Base-by-base conservation (phyloP, 2,113 vertebrate species). In the Heteronetta atricapilla region DNA sequence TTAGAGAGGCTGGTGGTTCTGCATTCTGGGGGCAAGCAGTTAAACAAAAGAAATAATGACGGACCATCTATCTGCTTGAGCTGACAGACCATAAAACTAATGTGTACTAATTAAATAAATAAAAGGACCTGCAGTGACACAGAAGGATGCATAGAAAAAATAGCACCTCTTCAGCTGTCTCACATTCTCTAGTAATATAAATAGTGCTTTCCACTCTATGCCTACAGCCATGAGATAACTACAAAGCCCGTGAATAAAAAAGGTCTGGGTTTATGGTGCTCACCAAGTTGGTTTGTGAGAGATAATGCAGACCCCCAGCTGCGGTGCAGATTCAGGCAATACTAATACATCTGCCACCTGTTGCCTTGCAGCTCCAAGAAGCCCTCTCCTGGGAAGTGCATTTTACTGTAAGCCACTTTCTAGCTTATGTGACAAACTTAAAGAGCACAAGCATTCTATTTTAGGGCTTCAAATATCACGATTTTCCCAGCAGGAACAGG, bases 141-240 rank as follows among this genome's bases (percentile, higher is more conserved):
- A 52, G 73, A 81, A 74, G 14, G 33, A 52, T 38, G 6, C 28
- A 25, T 5, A 46, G 63, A 74, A 74, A 86, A 18, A 91, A 50
- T 3, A 58, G 13, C 55, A 77, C 25, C 19, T 26, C 64, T 77
- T 58, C 94, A 90, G 72, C 90, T 93, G 92, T 86, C 82, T 70
- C 76, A 23, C 64, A 84, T 60, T 84, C 83, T 55, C 60, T 26
- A 23, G 48, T 14, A 67, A 52, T 44, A 92, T 23, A 88, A 88
- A 86, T 62, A 89, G 73, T 7, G 36, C 56, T 86, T 92, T 59
- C 64, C 66, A 42, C 42, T 72, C 68, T 34, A 26, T 33, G 52
- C 64, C 70, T 56, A 60, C 38, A 67, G 34, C 52, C 29, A 1
- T 9, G 73, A 58, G 50, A 29, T 66, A 55, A 94, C 31, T 11